Evolutionary conservation across 2,888 invertebrate genomes (phyloP), one percentile per base, ranked within the genome.

Genomic region (Archips xylosteana): DNA sequence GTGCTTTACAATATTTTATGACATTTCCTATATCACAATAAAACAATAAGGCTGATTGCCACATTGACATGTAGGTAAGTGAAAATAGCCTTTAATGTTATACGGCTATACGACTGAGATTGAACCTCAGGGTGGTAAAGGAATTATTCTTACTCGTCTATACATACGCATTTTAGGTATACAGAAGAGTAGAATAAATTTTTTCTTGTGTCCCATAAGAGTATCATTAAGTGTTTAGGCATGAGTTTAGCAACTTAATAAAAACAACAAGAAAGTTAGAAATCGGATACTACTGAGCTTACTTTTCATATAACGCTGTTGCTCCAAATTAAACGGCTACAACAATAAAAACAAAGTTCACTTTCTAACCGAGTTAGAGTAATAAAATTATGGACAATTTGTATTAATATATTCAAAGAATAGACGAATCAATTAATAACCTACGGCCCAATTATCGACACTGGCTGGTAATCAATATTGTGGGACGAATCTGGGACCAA

Each of bases 391-490:
- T 54, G 51, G 15, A 60, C 64, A 13, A 69, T 69, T 65, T 70
- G 61, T 61, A 74, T 70, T 76, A 84, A 86, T 82, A 82, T 83
- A 86, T 84, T 83, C 83, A 81, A 82, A 78, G 78, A 79, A 77
- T 68, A 82, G 81, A 79, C 81, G 74, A 60, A 49, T 61, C 85
- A 88, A 90, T 91, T 89, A 92, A 90, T 88, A 87, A 87, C 83
- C 81, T 23, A 77, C 80, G 80, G 78, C 81, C 88, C 89, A 92
- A 92, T 92, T 91, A 92, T 88, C 84, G 71, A 71, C 63, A 67
- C 34, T 62, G 68, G 64, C 47, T 32, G 62, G 68, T 71, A 64
- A 71, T 71, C 71, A 75, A 71, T 76, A 80, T 84, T 84, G 82
- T 82, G 85, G 81, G 82, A 76, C 79, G 77, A 81, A 81, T 82